Base-by-base conservation (phyloP, 2,888 invertebrate genomes). In the Parochlus steinenii region DNA sequence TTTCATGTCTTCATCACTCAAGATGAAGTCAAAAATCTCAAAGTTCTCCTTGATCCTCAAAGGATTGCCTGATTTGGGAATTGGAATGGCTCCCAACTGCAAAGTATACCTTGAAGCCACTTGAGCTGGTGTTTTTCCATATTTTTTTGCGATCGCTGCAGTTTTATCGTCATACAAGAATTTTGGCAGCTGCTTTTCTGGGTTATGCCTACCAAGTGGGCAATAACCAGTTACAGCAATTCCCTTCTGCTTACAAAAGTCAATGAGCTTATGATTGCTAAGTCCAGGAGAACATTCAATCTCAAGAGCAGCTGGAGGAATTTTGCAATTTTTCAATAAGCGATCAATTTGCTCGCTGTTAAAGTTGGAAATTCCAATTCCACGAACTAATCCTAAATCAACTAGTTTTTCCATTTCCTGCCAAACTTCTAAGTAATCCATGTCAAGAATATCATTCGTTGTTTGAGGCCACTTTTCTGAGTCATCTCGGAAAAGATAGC, bases 321-420 rank as follows among this genome's bases (percentile, higher is more conserved):
- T 62, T 29, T 53, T 64, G 3, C 70, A 67, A 1, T 50, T 59
- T 2, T 61, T 61, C 26, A 81, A 48, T 8, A 86, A 47, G 34
- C 74, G 59, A 22, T 74, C 67, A 2, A 80, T 54, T 53, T 86
- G 85, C 20, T 61, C 55, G 43, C 61, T 68, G 52, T 78, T 85
- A 53, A 85, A 86, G 58, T 86, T 86, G 28, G 79, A 80, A 3
- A 86, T 46, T 1, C 85, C 85, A 46, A 86, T 78, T 44, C 74
- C 72, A 47, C 64, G 71, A 1, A 66, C 63, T 6, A 80, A 59
- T 0, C 80, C 79, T 45, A 64, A 61, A 37, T 65, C 19, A 6
- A 31, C 32, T n/a, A 32, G 17, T 23, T 23, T 31, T 53, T 85
- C 83, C 73, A 85, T 64, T 0, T 64, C 79, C 48, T 67, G 65